A percentile compares a stretch with the other conserved stretches of the same genome.
Evolutionary conservation across 2,888 invertebrate species (phyloP).

Genomic region (Drosophila lacicola): DNA sequence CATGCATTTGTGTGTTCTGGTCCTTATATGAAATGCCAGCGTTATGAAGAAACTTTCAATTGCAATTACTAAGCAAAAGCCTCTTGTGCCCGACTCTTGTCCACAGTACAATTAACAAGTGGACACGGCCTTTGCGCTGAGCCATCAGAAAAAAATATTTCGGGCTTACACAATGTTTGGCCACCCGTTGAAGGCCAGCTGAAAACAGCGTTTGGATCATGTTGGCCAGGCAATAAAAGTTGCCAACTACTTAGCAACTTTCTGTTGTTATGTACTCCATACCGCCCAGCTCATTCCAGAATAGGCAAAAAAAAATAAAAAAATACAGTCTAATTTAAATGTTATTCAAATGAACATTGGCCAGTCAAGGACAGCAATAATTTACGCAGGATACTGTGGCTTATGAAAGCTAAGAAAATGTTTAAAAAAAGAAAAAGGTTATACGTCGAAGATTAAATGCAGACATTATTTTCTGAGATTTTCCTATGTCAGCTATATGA

Average conservation of each 20-base stretch:
- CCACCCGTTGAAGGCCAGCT: slow-evolving; percentile 53
- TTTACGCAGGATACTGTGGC: not conserved
- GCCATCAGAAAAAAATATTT: not conserved
- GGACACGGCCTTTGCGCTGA: slow-evolving; percentile 47
- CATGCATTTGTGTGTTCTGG: not conserved
- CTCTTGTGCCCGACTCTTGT: slow-evolving; percentile 37
- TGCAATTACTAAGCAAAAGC: slow-evolving; percentile 59
- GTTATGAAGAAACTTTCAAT: slow-evolving; percentile 62
- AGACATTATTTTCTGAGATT: too few species aligned
- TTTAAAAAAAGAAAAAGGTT: not conserved
- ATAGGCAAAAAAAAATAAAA: slow-evolving; percentile 6
- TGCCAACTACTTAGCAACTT: slow-evolving; percentile 56
- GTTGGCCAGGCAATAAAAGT: slow-evolving; percentile 69
- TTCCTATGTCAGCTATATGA: too few species aligned
- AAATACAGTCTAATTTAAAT: slow-evolving; percentile 34
- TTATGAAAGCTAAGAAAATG: not conserved
- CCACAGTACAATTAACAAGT: slow-evolving; percentile 47
- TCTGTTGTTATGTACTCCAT: slow-evolving; percentile 24
- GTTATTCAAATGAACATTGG: slow-evolving; percentile 37
- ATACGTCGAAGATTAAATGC: too few species aligned
- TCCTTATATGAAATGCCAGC: slow-evolving; percentile 17
- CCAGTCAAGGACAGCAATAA: slow-evolving; percentile 32
- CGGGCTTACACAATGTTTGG: slow-evolving; percentile 35
- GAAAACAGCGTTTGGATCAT: slow-evolving; percentile 38
- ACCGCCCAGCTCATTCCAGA: not conserved